Percentiles rank a stretch among this genome's conserved stretches.
These are phyloP conservation scores for Bombus turneri DNA, from an alignment of 1,140 invertebrate genomes.

Conservation along the genomic window DNA sequence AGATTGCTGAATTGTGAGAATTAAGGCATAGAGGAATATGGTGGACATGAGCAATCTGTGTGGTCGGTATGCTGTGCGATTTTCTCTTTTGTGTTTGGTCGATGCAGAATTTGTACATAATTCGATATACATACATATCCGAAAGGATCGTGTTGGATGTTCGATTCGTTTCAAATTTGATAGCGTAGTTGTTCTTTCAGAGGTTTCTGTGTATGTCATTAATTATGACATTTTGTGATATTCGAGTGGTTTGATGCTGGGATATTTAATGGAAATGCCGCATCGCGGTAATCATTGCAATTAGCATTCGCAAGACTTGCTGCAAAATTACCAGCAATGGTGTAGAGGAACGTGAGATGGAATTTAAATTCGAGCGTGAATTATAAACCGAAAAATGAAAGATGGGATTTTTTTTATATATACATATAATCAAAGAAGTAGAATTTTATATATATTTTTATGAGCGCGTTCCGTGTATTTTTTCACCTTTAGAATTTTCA, in stretches of 20 bases:
- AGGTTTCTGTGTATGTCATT: neutral
- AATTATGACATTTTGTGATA: neutral
- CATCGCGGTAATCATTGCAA: conserved; percentile 6
- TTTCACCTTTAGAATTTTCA: too few species aligned
- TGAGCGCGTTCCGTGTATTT: too few species aligned
- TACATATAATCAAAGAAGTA: neutral
- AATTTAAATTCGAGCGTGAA: neutral
- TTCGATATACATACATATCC: neutral
- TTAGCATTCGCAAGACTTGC: neutral
- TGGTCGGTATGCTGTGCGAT: neutral
- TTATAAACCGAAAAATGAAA: neutral
- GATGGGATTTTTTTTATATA: neutral
- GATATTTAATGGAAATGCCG: neutral
- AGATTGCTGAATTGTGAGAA: neutral
- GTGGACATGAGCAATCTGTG: neutral
- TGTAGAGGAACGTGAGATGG: neutral
- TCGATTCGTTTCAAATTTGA: neutral
- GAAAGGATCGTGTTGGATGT: neutral
- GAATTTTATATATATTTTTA: too few species aligned
- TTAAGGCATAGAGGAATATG: neutral
- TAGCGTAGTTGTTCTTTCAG: neutral
- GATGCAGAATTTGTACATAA: neutral
- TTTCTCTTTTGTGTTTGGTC: neutral
- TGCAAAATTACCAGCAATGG: neutral
- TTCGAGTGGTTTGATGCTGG: neutral